Base-by-base conservation (phyloP, 2,888 invertebrate species). In the Rotaria macrura region DNA sequence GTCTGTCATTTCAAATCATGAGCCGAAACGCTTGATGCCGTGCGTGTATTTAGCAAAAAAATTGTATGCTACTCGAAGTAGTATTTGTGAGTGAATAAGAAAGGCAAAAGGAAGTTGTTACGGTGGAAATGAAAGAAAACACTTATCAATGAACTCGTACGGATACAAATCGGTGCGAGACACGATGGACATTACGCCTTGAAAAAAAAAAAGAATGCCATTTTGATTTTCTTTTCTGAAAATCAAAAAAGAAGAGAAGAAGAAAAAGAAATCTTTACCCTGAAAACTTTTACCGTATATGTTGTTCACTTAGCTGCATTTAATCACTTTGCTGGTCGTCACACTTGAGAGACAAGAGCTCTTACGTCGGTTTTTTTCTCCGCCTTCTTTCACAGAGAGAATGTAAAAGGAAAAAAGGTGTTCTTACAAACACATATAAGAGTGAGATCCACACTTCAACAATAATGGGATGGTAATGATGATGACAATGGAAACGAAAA, bases 1-100 rank as follows among this genome's bases (percentile, higher is more conserved):
- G 29, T 65, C 65, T 65, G 65, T 65, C 65, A 65, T 65, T 65
- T 65, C 65, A 65, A 65, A 65, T 65, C 65, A 65, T 65, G 65
- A 38, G 65, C 65, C 65, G 65, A 65, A 65, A 65, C 65, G 65
- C 34, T 65, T 65, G 65, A 65, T 65, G 65, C 65, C 65, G 65
- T 34, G 65, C 65, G 65, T 34, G 65, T 34, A 34, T 34, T 34
- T 65, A 34, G 65, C 34, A 34, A 65, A 29, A 65, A 34, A 65
- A 65, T 20, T 65, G 10, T 34, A 65, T 65, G 29, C 65, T 65
- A 34, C 65, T 65, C 17, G 34, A 34, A 65, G 65, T 65, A 65
- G 65, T 65, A 65, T 34, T 65, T 65, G 38, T 34, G 65, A 65
- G 6, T 65, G 65, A 65, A 65, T 65, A 65, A 65, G 65, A 65